Base-by-base conservation (phyloP, 2,888 invertebrate genomes). In the Camptogramma bilineatum region DNA sequence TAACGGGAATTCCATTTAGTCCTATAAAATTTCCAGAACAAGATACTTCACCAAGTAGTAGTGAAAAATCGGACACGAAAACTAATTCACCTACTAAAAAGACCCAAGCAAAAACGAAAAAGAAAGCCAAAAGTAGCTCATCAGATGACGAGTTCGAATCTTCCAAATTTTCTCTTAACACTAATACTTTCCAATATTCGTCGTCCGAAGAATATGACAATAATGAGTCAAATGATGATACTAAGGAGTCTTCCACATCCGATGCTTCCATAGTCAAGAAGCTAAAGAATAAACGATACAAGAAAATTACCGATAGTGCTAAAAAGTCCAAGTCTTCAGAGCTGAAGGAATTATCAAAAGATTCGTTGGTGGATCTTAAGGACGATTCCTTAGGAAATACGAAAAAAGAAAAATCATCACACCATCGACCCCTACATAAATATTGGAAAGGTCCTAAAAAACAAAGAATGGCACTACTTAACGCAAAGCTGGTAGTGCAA, bases 401-500 rank as follows among this genome's bases (percentile, higher is more conserved):
- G 70, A 90, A 62, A 88, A 95, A 58, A n/a, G 58, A 39, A 0
- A 66, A 66, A 62, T 53, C n/a, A 24, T 28, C 54, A 10, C 62
- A 62, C 21, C 58, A 66, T 18, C 58, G 66, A 42, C 58, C 62
- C 1, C 86, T 96, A 42, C 93, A 95, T 65, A 95, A 95, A 0
- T 95, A 96, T 89, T 96, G 96, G 96, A 94, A 94, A 70, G 96
- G 96, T 0, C 96, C 97, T 21, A 97, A 97, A 85, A 94, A 96
- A 50, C 97, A 97, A 81, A 94, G 98, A 71, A 97, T 97, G 87
- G 98, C 98, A 42, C 97, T 98, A 1, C 87, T 98, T 31, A 98
- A 98, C 82, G 98, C 98, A 0, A 86, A 73, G 97, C 97, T 24
- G 98, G 98, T 66, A 92, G 98, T 98, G 1, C 97, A 98, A 83